Base-by-base conservation (phyloP, 2,113 vertebrate genomes). In the Stegastes partitus region DNA sequence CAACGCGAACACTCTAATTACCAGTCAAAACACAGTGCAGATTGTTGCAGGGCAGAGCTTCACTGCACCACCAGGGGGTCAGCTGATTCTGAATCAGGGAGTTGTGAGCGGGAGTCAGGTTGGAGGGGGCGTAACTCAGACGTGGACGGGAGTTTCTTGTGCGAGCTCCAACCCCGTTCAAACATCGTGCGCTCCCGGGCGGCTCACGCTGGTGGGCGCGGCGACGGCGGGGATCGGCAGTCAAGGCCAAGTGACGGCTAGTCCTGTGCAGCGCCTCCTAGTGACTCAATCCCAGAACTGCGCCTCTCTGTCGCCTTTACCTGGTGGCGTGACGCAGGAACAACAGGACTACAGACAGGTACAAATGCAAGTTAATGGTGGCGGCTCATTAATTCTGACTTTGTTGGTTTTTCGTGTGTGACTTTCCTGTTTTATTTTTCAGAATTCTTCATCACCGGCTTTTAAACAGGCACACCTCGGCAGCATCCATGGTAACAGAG, bases 11-110 rank as follows among this genome's bases (percentile, higher is more conserved):
- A 90, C 96, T 83, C 95, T 98, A 74, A 91, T 97, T 11, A 95
- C 95, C 90, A 96, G 91, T 93, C 97, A 97, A 88, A 97, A 95
- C 26, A 63, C 96, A 18, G 96, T 99, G 85, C 98, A 99, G 86
- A 91, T 99, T 55, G 95, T 98, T 67, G 93, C 96, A 0, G 95
- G 97, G 62, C 97, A 99, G 84, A 96, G 96, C 4, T 97, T 99
- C 57, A 82, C 95, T 12, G 69, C 96, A 76, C 63, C 75, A 10
- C 91, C 93, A 5, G 96, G 96, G 74, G 96, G 96, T 34, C 97
- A 97, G 66, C 94, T 99, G 42, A 95, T 99, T 63, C 90, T 98
- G 78, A 99, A 98, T 88, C 97, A 97, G 93, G 92, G 93, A 62
- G 57, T 90, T 18, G 88, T 92, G 11, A 71, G 78, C 14, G 81